Evolutionary conservation across 2,888 invertebrate species (phyloP), one percentile per base, ranked within the genome.

Genomic region (Chrysolina oricalcia): DNA sequence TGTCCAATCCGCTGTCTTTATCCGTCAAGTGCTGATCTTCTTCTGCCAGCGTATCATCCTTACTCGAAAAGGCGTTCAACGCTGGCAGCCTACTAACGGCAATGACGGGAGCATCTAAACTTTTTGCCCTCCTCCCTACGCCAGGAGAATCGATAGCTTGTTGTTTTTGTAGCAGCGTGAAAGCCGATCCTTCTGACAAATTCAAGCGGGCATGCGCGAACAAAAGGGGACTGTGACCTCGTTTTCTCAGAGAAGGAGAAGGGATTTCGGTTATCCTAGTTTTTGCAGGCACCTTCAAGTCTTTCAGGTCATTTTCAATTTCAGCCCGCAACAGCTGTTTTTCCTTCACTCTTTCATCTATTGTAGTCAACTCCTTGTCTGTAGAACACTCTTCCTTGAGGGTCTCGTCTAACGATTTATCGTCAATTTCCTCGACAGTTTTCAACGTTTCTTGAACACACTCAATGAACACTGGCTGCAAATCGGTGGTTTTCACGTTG

Each of bases 51-150:
- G 96, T 96, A 86, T 96, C 96, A 86, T 96, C 96, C 89, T 96
- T 96, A 27, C 96, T 95, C 1, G 96, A 96, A 87, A 96, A 96
- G 0, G 96, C 95, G 88, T 96, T 95, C 87, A 95, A 93, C 9
- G 95, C 94, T 17, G 96, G 96, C 56, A 96, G 88, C 83, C 93
- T 91, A 87, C 94, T 94, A 41, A 96, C 89, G 21, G 95, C 93
- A 84, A 96, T 95, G 23, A 96, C 93, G 0, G 96, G 95, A 2
- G 96, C 94, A 83, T 96, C 96, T 79, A 96, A 90, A 75, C 96
- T 96, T 88, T 96, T 96, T 0, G 96, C 94, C 82, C 96, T 91
- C 69, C 96, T 91, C 72, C 94, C 93, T 4, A 93, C 89, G 9
- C 93, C 93, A 4, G 95, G 95, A 0, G 95, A 95, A 82, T 93